phyloP scores from a whole-genome alignment of 2,888 invertebrate genomes.

The Troides helena region DNA sequence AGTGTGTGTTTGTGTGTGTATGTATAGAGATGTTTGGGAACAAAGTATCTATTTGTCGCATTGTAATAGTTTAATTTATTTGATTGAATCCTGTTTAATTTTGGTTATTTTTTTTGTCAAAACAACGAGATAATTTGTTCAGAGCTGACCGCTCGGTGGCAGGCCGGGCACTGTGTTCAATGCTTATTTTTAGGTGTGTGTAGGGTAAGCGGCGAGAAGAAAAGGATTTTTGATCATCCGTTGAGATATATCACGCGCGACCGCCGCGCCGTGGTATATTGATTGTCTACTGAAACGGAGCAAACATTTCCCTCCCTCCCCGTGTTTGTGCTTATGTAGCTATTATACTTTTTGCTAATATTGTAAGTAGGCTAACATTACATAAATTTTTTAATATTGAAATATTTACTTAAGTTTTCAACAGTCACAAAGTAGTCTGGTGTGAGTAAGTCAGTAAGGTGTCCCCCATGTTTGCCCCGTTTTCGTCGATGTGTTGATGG shows the following conservation, averaged over 20 bases:
- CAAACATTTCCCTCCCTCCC: conserved; percentile 57
- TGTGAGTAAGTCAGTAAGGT: conserved; percentile 20
- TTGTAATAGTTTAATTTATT: conserved; percentile 15
- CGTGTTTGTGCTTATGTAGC: too few species aligned
- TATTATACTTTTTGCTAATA: too few species aligned
- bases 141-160: conserved; percentile 62
- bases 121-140: conserved; percentile 75
- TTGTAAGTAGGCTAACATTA: neutral
- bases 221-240: conserved; percentile 87
- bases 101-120: conserved; percentile 42
- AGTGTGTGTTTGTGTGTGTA: conserved; percentile 44
- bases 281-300: conserved; percentile 72
- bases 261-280: conserved; percentile 64
- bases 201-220: conserved; percentile 73
- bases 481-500: conserved; percentile 80
- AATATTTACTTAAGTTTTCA: neutral
- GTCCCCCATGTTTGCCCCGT: conserved; percentile 74
- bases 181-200: conserved; percentile 79
- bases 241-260: conserved; percentile 66
- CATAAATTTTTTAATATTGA: neutral
- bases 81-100: conserved; percentile 33
- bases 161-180: conserved; percentile 63
- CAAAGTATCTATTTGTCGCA: conserved; percentile 71
- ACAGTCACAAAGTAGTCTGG: neutral
- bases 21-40: conserved; percentile 46